Evolutionary conservation across 2,888 invertebrate genomes (phyloP), one percentile per base, ranked within the genome.

Genomic region (Imbricaverruca yamaguchii): DNA sequence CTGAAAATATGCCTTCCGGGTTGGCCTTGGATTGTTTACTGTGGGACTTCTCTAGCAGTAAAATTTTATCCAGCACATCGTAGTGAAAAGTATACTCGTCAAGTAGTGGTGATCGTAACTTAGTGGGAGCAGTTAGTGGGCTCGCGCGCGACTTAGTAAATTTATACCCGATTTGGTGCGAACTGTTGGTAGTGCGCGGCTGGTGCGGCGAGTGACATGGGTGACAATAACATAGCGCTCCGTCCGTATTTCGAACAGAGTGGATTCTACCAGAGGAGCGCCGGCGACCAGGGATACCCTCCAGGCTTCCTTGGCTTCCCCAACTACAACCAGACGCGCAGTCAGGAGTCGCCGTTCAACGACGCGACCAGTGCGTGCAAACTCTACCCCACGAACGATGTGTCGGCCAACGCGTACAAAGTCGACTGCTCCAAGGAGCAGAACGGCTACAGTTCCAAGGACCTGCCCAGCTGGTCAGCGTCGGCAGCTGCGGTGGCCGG

Each of bases 231-330:
- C 57, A n/a, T 79, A 23, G 79, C 79, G 86, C 96, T 96, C 96
- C 96, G 95, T 93, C 95, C 95, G 88, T 96, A 96, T 89, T 96
- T 96, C 89, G 96, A 96, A 90, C 96, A 96, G 90, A 93, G 93
- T 89, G 95, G 95, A 89, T 96, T 96, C 90, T 96, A 96, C 90
- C 95, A 95, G 87, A 91, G 93, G 86, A 94, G 95, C 89, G 84
- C 85, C 63, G 95, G 89, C 91, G 92, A 88, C 89, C 91, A 86
- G 90, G 83, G 84, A 88, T 79, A 79, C 23, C 79, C 79, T n/a
- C 91, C 94, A 86, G 93, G 94, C 84, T 95, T 95, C 87, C 95
- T 95, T 23, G 79, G 79, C 79, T 79, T 79, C 57, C 79, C 79
- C 23, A 79, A 59, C 79, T 79, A 79, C 79, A 12, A 59, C n/a